Percentiles rank a stretch among this genome's conserved stretches.
Conservation (phyloP, 2,113 vertebrate genomes). For the Gymnobelideus leadbeateri region DNA sequence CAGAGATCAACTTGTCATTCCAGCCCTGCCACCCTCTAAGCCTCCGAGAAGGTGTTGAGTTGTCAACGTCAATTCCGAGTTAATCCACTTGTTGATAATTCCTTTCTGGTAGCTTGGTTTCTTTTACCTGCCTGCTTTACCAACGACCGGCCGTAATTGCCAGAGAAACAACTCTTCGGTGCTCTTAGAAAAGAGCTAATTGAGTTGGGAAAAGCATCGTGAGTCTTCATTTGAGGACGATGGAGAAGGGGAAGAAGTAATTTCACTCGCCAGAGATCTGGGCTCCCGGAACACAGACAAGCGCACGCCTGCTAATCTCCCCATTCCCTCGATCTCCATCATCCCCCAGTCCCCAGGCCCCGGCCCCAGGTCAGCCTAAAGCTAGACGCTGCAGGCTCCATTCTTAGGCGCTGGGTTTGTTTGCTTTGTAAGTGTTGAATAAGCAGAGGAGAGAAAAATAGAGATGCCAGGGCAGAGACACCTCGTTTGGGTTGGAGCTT, state of each 20-base stretch:
- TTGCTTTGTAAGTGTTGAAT: neutral
- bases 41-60: neutral
- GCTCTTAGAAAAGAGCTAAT: neutral
- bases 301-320: neutral
- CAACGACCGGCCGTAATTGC: neutral
- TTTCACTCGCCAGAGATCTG: neutral
- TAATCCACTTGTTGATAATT: conserved; percentile 62
- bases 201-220: neutral
- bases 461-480: neutral
- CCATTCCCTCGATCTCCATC: too few species aligned
- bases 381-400: neutral
- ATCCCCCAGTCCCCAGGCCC: neutral
- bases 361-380: neutral
- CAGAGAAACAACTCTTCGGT: neutral
- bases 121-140: conserved; percentile 45
- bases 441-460: neutral
- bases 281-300: neutral
- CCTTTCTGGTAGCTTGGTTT: neutral
- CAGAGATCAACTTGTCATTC: neutral
- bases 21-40: neutral
- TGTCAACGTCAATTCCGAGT: conserved; percentile 55
- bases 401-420: neutral
- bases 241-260: neutral
- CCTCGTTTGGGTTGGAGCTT: neutral
- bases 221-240: neutral